Evolutionary conservation across 2,888 invertebrate species (phyloP).

Genomic region (Metalampra italica): DNA sequence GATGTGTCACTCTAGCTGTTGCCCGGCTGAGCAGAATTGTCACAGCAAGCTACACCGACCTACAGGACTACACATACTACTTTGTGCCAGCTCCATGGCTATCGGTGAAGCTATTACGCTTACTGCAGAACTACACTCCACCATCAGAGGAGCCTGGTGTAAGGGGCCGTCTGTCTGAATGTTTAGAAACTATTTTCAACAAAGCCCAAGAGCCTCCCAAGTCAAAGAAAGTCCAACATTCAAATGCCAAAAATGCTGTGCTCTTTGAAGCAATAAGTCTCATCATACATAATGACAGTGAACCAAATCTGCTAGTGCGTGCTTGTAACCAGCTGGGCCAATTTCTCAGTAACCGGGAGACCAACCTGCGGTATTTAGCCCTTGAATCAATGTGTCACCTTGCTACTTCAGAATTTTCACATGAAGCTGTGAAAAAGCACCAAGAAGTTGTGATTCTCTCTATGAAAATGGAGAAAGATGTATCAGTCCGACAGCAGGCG

Average conservation of each 20-base stretch:
- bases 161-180: slow-evolving; percentile 96
- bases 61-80: slow-evolving; percentile 99
- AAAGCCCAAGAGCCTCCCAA: slow-evolving; percentile 99
- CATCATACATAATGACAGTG: slow-evolving; percentile 99
- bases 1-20: slow-evolving; percentile 98
- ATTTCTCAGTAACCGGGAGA: slow-evolving; percentile 97
- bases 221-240: slow-evolving; percentile 99
- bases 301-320: slow-evolving; percentile 96
- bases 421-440: slow-evolving; percentile 99
- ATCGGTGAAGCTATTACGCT: slow-evolving; percentile 96
- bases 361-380: slow-evolving; percentile 97
- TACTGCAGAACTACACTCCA: slow-evolving; percentile 98
- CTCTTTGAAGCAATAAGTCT: slow-evolving; percentile 99
- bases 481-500: slow-evolving; percentile 97
- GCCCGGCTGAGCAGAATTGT: slow-evolving; percentile 98
- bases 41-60: slow-evolving; percentile 98
- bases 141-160: slow-evolving; percentile 98
- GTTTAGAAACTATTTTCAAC: slow-evolving; percentile 97
- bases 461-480: slow-evolving; percentile 99
- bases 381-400: slow-evolving; percentile 99
- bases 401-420: slow-evolving; percentile 99
- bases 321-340: slow-evolving; percentile 99
- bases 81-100: slow-evolving; percentile 99
- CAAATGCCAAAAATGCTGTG: slow-evolving; percentile 99
- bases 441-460: slow-evolving; percentile 99